phyloP scores from a whole-genome alignment of 2,113 vertebrate species.

The Scomber japonicus region DNA sequence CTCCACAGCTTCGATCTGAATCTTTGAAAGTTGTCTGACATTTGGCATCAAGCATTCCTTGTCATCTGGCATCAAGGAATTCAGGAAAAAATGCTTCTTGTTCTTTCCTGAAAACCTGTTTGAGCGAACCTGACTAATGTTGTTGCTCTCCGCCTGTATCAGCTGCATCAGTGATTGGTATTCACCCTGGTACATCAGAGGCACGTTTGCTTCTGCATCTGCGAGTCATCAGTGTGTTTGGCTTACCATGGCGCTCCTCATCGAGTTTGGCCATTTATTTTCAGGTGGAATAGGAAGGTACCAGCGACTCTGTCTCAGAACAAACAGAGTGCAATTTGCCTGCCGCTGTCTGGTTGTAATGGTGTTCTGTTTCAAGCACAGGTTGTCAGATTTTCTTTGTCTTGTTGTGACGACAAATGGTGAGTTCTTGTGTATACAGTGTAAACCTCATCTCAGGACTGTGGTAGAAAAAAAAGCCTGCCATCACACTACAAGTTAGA shows the following conservation, averaged over 20 bases:
- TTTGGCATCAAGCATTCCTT: constrained; percentile 48
- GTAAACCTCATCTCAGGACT: constrained; percentile 58
- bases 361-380: constrained; percentile 61
- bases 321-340: constrained; percentile 52
- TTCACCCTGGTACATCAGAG: constrained; percentile 44
- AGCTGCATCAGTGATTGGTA: constrained; percentile 14
- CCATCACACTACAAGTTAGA: not conserved
- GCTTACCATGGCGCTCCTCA: constrained; percentile 25
- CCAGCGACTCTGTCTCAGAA: not conserved
- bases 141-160: constrained; percentile 21
- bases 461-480: not conserved
- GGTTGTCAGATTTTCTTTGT: constrained; percentile 60
- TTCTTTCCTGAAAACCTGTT: not conserved
- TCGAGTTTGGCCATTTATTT: constrained; percentile 51
- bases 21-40: constrained; percentile 22
- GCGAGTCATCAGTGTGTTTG: constrained; percentile 42
- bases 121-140: constrained; percentile 11
- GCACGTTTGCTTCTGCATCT: constrained; percentile 44
- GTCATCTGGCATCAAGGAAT: constrained; percentile 35
- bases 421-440: constrained; percentile 68
- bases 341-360: constrained; percentile 36
- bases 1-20: constrained; percentile 33
- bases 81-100: constrained; percentile 10
- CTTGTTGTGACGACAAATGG: constrained; percentile 74
- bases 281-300: constrained; percentile 28